phyloP scores from a whole-genome alignment of 2,113 vertebrate species.

The Spermophilus dauricus region DNA sequence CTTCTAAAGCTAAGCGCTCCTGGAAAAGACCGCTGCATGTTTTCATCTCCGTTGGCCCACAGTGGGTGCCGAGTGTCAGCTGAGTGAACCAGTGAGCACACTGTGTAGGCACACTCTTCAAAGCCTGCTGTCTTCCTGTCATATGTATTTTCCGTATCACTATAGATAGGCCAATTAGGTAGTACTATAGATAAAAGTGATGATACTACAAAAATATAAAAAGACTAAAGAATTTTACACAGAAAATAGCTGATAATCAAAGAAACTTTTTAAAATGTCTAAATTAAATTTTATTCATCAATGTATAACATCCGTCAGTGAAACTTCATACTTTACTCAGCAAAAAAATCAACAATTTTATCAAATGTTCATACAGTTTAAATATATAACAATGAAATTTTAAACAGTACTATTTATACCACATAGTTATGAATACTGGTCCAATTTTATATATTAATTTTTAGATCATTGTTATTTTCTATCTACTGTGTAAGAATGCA shows the following conservation, averaged over 20 bases:
- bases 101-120: background rate
- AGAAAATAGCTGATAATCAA: background rate
- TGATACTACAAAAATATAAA: background rate
- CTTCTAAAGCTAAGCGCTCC: background rate
- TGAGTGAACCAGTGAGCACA: background rate
- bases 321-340: conserved; percentile 38
- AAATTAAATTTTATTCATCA: background rate
- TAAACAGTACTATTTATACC: background rate
- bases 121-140: background rate
- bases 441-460: no score
- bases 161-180: background rate
- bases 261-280: background rate
- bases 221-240: background rate
- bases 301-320: background rate
- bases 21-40: background rate
- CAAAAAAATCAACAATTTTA: background rate
- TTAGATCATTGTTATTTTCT: background rate
- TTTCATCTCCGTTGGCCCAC: background rate
- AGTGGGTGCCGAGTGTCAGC: background rate
- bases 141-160: background rate
- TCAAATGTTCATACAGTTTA: background rate
- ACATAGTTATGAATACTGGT: background rate
- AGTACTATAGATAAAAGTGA: background rate
- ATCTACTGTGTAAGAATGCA: conserved; percentile 12
- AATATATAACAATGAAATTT: background rate